A percentile compares a stretch with the other conserved stretches of the same genome.
Conservation (phyloP, 2,888 invertebrate genomes). For the Cataglyphis altisquamis region DNA sequence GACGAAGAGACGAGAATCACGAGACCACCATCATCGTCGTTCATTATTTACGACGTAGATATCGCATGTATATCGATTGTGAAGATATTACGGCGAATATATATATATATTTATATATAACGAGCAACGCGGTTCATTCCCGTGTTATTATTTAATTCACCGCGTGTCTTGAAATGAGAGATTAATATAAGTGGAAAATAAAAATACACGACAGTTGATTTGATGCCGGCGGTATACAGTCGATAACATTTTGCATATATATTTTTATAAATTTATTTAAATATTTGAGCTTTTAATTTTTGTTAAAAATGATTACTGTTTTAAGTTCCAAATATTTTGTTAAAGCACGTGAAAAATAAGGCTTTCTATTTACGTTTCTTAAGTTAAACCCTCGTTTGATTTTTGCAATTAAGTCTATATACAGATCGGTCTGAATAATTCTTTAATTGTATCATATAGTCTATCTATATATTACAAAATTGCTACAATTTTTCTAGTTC, state of each 20-base stretch:
- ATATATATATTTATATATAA: background rate
- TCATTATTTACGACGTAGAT: slow-evolving; percentile 55
- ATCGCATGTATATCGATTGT: slow-evolving; percentile 15
- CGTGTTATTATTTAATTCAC: background rate
- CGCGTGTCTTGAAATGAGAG: background rate
- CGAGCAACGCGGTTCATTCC: background rate
- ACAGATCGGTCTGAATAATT: background rate
- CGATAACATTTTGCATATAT: background rate
- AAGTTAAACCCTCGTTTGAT: background rate
- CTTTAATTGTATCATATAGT: background rate
- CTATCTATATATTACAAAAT: background rate
- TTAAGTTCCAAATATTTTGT: background rate
- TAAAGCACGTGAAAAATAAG: background rate
- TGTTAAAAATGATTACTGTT: background rate
- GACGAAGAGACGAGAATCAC: slow-evolving; percentile 51
- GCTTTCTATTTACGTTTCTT: background rate
- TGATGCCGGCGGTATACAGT: background rate
- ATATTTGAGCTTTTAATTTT: background rate
- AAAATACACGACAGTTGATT: background rate
- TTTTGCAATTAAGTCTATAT: background rate
- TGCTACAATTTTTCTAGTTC: background rate
- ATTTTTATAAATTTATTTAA: background rate
- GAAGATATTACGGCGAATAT: slow-evolving; percentile 6
- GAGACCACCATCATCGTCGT: slow-evolving; percentile 34
- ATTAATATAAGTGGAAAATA: background rate